Evolutionary conservation across 2,797 vertebrate genomes (phyloP).

Genomic region (Glyptemys insculpta): DNA sequence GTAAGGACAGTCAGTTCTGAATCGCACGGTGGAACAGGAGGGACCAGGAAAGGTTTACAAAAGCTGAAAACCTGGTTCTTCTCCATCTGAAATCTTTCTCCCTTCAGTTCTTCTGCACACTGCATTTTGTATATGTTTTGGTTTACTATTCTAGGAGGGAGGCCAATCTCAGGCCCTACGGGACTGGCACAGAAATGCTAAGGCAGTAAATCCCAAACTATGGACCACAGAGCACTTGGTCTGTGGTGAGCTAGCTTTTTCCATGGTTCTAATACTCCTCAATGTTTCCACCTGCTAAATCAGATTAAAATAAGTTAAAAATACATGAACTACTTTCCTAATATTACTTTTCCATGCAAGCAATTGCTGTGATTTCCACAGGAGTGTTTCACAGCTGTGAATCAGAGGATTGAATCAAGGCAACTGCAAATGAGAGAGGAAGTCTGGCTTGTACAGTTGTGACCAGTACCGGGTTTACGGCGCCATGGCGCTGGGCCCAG

Average conservation of each 20-base stretch:
- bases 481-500: too few species aligned
- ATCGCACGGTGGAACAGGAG: background rate
- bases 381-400: background rate
- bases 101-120: background rate
- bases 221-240: background rate
- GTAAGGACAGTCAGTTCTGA: background rate
- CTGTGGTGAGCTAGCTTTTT: background rate
- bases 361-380: background rate
- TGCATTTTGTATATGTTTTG: background rate
- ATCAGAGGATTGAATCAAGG: background rate
- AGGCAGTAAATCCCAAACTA: background rate
- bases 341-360: background rate
- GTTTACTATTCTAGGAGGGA: background rate
- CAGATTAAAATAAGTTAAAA: background rate
- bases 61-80: background rate
- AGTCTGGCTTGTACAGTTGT: background rate
- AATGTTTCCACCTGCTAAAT: background rate
- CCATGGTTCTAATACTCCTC: background rate
- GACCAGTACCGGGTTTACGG: background rate
- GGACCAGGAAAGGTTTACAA: background rate
- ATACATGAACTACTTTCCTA: background rate
- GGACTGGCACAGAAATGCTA: too few species aligned
- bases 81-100: background rate
- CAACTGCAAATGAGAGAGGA: background rate
- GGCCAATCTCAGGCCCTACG: background rate